These are phyloP conservation scores for Varecia variegata DNA, from an alignment of 2,797 vertebrate genomes.

Conservation along the genomic window DNA sequence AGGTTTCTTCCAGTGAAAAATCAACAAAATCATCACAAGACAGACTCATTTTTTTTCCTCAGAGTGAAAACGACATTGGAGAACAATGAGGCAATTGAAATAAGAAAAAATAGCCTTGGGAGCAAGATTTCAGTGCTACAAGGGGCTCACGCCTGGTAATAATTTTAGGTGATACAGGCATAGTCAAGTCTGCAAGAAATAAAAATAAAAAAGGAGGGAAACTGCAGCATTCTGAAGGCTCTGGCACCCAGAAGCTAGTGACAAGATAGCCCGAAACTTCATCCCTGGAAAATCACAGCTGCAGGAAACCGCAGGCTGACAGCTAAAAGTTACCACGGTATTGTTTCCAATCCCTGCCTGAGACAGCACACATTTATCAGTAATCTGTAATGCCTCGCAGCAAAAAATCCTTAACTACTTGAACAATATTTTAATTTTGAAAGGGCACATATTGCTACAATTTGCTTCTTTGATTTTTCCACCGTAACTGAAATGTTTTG, in stretches of 20 bases:
- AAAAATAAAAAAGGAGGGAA: neutral
- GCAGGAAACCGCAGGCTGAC: neutral
- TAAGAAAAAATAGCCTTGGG: neutral
- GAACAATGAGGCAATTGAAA: neutral
- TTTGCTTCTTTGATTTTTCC: slow-evolving; percentile 33
- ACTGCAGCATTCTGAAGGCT: neutral
- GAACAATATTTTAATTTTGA: slow-evolving; percentile 46
- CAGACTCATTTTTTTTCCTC: no score
- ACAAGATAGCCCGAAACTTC: neutral
- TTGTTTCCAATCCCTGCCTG: neutral
- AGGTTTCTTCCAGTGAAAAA: slow-evolving; percentile 21
- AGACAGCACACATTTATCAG: neutral
- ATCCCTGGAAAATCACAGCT: slow-evolving; percentile 37
- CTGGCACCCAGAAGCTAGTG: slow-evolving; percentile 22
- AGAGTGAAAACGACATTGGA: neutral
- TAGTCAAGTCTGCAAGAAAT: neutral
- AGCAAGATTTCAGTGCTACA: neutral
- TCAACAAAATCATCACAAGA: slow-evolving; percentile 31
- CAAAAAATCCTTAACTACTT: slow-evolving; percentile 7
- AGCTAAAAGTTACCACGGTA: accelerated
- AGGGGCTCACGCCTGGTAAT: neutral
- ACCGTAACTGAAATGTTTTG: neutral
- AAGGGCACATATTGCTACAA: slow-evolving; percentile 54
- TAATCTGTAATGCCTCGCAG: neutral
- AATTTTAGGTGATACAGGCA: neutral